These are phyloP conservation scores for Oxycera nigricornis DNA, from an alignment of 2,888 invertebrate genomes.

Conservation along the genomic window DNA sequence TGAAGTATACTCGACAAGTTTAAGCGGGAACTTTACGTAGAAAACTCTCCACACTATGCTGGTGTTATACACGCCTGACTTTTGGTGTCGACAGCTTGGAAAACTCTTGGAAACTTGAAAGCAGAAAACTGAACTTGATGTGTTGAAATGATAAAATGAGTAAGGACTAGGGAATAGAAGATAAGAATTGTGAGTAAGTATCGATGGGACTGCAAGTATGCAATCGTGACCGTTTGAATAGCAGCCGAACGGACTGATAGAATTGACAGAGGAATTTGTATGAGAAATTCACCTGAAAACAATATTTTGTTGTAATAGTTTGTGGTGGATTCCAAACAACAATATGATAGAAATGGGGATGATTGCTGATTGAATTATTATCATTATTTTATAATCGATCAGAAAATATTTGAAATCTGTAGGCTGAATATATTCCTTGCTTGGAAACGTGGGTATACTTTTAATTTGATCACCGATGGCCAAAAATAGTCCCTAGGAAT, in stretches of 20 bases:
- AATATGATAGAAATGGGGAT: too few species aligned
- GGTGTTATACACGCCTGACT: neutral
- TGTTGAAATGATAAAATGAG: neutral
- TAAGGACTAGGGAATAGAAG: neutral
- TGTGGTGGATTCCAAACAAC: too few species aligned
- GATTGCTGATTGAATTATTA: too few species aligned
- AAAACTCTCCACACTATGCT: neutral
- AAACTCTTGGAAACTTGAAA: conserved; percentile 1
- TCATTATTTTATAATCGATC: too few species aligned
- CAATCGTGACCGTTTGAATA: neutral
- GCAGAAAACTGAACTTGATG: conserved; percentile 14
- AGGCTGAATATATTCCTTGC: too few species aligned
- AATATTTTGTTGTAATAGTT: too few species aligned
- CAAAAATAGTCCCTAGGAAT: too few species aligned
- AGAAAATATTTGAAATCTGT: too few species aligned
- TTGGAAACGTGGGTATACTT: too few species aligned
- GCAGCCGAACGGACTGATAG: neutral
- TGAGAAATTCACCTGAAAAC: too few species aligned
- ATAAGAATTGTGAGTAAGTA: neutral
- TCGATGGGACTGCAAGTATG: neutral
- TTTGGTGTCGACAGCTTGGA: neutral
- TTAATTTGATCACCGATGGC: too few species aligned
- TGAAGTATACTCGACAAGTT: conserved; percentile 15
- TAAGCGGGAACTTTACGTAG: conserved; percentile 7
- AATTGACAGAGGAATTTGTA: too few species aligned